These are phyloP conservation scores for Pristionchus arcanus DNA, from an alignment of 2,888 invertebrate species.

Conservation along the genomic window DNA sequence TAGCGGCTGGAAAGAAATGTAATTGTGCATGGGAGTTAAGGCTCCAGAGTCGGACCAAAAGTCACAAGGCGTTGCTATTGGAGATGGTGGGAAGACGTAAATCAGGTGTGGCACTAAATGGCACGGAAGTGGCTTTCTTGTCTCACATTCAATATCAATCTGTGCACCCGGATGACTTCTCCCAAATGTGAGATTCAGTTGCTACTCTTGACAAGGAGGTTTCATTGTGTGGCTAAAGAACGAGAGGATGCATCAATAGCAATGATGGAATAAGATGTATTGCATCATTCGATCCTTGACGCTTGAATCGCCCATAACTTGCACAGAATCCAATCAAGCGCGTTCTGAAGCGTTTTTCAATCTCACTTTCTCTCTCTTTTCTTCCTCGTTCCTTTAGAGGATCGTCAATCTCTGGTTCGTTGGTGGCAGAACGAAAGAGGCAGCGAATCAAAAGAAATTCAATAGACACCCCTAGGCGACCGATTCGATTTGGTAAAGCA, in stretches of 20 bases:
- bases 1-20: neutral
- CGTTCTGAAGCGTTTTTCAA: neutral
- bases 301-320: neutral
- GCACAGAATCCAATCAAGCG: neutral
- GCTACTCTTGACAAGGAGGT: neutral
- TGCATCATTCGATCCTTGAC: neutral
- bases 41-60: neutral
- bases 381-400: neutral
- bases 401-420: conserved; percentile 27
- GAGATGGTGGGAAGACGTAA: neutral
- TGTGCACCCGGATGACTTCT: neutral
- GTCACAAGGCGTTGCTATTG: neutral
- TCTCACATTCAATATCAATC: too few relatives aligned
- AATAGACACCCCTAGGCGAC: neutral
- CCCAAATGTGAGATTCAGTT: neutral
- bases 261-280: neutral
- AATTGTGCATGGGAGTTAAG: neutral
- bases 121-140: neutral
- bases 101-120: neutral
- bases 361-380: neutral
- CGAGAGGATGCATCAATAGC: neutral
- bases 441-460: neutral
- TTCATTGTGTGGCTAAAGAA: neutral
- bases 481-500: neutral
- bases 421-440: neutral